phyloP scores from a whole-genome alignment of 2,113 vertebrate species.

The Xyrauchen texanus region DNA sequence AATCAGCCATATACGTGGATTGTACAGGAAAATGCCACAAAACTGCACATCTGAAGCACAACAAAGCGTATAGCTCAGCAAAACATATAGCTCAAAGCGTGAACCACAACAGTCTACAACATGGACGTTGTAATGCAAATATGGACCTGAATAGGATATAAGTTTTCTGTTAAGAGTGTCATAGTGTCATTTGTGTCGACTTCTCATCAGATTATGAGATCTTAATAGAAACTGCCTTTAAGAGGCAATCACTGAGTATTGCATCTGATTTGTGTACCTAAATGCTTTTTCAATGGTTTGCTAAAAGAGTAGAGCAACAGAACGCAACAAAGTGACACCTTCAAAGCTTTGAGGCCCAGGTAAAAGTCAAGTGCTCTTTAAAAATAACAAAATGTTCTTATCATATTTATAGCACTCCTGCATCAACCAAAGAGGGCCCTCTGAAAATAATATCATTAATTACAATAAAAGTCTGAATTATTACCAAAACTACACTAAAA shows the following conservation, averaged over 20 bases:
- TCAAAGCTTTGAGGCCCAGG: slow-evolving; percentile 5
- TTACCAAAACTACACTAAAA: too few species aligned
- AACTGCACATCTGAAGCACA: background rate
- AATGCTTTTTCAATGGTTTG: slow-evolving; percentile 39
- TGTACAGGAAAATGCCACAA: background rate
- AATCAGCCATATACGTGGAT: background rate
- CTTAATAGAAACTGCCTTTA: background rate
- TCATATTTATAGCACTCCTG: background rate
- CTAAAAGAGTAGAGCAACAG: background rate
- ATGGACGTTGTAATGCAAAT: background rate
- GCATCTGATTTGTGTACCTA: slow-evolving; percentile 9
- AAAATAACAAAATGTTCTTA: slow-evolving; percentile 1
- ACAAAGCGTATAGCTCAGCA: background rate
- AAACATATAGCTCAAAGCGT: background rate
- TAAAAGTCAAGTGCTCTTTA: slow-evolving; percentile 34
- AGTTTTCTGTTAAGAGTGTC: background rate
- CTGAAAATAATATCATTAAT: background rate
- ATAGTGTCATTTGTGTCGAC: slow-evolving; percentile 21
- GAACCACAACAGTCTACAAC: background rate
- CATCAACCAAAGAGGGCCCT: background rate
- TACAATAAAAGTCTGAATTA: too few species aligned
- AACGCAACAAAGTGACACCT: slow-evolving; percentile 3
- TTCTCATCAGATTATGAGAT: slow-evolving; percentile 9
- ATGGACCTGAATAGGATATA: slow-evolving; percentile 1
- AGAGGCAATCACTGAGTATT: background rate